Evolutionary conservation across 1,140 invertebrate species (phyloP), one percentile per base, ranked within the genome.

Genomic region (Euura saliciscinereae): DNA sequence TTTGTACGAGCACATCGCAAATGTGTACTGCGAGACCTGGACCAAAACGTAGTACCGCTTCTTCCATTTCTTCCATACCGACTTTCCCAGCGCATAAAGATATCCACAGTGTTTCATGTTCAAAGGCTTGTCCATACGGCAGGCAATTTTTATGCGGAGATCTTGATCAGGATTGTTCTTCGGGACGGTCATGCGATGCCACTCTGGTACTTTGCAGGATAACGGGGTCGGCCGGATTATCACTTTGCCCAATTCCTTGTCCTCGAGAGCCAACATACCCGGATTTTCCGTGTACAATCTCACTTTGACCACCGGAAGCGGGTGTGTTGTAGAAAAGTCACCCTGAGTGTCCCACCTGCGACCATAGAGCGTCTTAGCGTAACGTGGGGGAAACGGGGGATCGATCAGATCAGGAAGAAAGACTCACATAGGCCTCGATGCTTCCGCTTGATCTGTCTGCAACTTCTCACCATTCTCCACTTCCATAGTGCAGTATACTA

Each of bases 401-500:
- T 66, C 3, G 43, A 42, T 28, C 13, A 7, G 43, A 69, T 3
- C 71, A 69, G 46, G 73, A 69, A 71, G 66, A 65, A 44, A 74
- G 73, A 89, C 91, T 92, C 88, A 96, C 97, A 97, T 96, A 69
- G 98, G 98, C 88, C 99, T 99, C 0, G 97, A 98, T 11, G 98
- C 98, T 89, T 99, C 98, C 2, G 98, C 98, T 88, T 99, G 98
- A 90, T 99, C 99, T 6, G 99, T 99, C 89, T 99, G 98, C 59
- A 99, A 89, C 87, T 99, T 99, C 84, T 99, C 97, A 64, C 97
- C 97, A 72, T 95, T 95, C 88, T 99, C 98, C 2, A 99, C 97
- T 90, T 99, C 98, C 99, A 99, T 99, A 43, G 98, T 99, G 87
- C 99, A 99, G 89, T 99, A 99, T 45, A 99, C 98, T 81, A 99